These are phyloP conservation scores for Apamea epomidion DNA, from an alignment of 2,888 invertebrate species.

Conservation along the genomic window DNA sequence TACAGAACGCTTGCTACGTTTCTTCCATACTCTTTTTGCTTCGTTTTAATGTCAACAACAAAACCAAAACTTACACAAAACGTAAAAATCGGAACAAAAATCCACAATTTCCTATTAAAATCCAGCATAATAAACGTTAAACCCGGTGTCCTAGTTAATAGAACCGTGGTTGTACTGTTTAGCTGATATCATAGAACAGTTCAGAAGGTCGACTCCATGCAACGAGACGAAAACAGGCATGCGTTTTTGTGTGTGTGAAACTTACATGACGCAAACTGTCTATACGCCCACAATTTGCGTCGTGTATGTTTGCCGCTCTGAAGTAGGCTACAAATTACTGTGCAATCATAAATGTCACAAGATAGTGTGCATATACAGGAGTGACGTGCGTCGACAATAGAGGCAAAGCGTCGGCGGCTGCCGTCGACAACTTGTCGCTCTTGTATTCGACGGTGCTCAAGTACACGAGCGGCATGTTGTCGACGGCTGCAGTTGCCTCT, in stretches of 20 bases:
- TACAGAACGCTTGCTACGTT: background rate
- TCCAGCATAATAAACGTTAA: background rate
- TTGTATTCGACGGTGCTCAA: too few species aligned
- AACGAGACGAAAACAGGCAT: background rate
- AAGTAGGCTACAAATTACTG: background rate
- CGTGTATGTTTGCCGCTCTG: background rate
- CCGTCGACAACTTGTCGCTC: too few species aligned
- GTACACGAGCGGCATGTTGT: too few species aligned
- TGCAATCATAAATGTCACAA: too few species aligned
- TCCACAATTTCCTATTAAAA: constrained; percentile 5
- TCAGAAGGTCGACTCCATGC: background rate
- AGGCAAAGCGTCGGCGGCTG: too few species aligned
- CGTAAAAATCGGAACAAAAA: background rate
- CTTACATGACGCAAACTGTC: too few species aligned
- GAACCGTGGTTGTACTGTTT: background rate
- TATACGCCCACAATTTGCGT: background rate
- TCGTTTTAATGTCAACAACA: background rate
- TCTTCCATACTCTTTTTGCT: background rate
- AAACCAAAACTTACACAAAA: background rate
- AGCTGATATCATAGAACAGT: background rate
- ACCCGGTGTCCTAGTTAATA: constrained; percentile 27
- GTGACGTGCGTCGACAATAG: too few species aligned
- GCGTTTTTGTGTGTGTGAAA: too few species aligned
- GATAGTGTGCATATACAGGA: too few species aligned
- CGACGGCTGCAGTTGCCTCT: too few species aligned